These are phyloP conservation scores for Calyptomena viridis DNA, from an alignment of 2,113 vertebrate genomes.

Conservation along the genomic window DNA sequence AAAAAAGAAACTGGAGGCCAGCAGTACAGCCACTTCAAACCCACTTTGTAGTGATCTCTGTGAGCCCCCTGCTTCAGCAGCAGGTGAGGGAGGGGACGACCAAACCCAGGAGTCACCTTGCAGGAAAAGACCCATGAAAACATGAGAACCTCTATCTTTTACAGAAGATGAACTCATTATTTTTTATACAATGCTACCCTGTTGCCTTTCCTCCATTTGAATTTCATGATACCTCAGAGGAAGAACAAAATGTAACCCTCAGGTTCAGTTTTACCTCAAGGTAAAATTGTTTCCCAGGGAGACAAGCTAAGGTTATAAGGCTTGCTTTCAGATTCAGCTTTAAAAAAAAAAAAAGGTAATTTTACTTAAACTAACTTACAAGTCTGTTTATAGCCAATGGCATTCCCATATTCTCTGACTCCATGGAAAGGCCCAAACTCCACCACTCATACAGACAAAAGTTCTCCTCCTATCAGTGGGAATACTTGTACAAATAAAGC, in stretches of 20 bases:
- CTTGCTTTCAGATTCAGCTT: not conserved
- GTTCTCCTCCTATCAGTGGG: not conserved
- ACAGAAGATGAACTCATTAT: accelerated
- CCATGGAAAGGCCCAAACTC: not conserved
- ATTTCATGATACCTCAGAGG: not conserved
- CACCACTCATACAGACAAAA: not conserved
- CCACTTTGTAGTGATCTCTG: not conserved
- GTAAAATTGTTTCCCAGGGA: not conserved
- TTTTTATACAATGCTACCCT: not conserved
- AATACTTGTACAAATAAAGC: not conserved
- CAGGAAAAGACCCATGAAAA: not conserved
- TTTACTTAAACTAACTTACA: not conserved
- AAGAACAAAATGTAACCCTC: not conserved
- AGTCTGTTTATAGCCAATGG: not conserved
- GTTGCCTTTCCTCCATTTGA: not conserved
- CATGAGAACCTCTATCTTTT: accelerated
- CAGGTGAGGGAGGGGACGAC: not conserved
- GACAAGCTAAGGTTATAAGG: not conserved
- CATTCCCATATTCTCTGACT: not conserved
- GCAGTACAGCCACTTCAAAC: not conserved
- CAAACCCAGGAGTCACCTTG: not conserved
- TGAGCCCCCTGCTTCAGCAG: not conserved
- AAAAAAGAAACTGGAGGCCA: accelerated
- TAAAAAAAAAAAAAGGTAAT: not conserved
- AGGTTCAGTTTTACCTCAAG: not conserved